Conservation (phyloP, 2,797 vertebrate genomes). For the Sebastiscus tertius region DNA sequence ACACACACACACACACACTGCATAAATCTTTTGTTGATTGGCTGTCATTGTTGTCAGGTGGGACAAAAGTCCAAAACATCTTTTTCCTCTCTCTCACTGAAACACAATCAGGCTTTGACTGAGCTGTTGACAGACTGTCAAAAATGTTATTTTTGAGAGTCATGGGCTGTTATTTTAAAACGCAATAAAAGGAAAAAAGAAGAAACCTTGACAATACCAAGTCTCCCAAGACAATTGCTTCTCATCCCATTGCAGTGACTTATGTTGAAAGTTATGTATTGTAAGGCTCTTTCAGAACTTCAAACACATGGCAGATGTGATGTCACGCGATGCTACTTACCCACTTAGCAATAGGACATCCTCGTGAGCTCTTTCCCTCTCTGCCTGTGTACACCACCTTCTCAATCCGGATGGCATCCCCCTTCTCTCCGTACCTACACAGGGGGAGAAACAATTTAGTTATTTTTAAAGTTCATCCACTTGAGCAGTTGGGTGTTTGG, state of each 20-base stretch:
- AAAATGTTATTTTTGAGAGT: neutral
- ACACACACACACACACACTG: conserved; percentile 34
- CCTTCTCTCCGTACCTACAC: conserved; percentile 93
- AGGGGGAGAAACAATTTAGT: neutral
- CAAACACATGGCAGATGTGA: neutral
- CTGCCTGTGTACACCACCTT: conserved; percentile 95
- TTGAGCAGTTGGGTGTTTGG: neutral
- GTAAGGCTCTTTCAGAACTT: neutral
- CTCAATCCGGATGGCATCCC: conserved; percentile 94
- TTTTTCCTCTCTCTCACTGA: neutral
- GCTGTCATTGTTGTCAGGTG: conserved; percentile 26
- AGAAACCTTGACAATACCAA: neutral
- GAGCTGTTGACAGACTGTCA: neutral
- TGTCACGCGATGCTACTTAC: conserved; percentile 80
- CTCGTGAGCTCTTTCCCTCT: conserved; percentile 96
- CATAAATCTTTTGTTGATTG: conserved; percentile 40
- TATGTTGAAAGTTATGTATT: neutral
- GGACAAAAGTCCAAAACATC: neutral
- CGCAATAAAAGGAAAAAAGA: neutral
- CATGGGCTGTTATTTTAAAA: neutral
- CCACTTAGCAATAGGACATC: conserved; percentile 99
- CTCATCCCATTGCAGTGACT: neutral
- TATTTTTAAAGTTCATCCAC: neutral
- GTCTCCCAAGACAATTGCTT: neutral
- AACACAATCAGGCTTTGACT: neutral